These are phyloP conservation scores for Etia nguti DNA, from an alignment of 2,113 vertebrate genomes.

Conservation along the genomic window DNA sequence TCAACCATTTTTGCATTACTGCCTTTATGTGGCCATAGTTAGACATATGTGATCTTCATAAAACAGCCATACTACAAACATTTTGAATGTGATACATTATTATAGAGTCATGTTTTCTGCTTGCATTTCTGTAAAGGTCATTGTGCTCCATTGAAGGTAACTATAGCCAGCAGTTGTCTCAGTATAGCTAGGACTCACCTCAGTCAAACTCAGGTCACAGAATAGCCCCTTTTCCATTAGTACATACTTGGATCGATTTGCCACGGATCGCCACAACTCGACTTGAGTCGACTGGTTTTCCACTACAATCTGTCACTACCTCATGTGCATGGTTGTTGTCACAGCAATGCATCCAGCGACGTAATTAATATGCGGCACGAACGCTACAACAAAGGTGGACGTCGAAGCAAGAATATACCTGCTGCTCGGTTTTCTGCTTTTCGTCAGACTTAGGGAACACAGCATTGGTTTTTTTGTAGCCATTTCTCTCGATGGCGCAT, in stretches of 20 bases:
- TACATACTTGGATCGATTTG: neutral
- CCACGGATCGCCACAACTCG: neutral
- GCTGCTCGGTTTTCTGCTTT: neutral
- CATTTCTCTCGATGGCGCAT: neutral
- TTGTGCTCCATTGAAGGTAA: neutral
- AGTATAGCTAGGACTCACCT: neutral
- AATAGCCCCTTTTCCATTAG: neutral
- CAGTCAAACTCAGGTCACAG: neutral
- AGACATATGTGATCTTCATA: neutral
- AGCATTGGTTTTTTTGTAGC: neutral
- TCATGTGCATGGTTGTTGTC: neutral
- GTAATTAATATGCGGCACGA: neutral
- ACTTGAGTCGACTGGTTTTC: neutral
- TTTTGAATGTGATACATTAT: neutral
- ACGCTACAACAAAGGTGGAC: neutral
- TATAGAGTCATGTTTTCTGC: neutral
- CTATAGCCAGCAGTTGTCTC: neutral
- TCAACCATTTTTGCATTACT: neutral
- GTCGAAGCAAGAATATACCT: neutral
- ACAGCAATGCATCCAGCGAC: rapidly evolving
- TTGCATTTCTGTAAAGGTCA: neutral
- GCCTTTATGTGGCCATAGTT: neutral
- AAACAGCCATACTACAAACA: neutral
- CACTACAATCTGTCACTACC: neutral
- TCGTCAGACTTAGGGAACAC: neutral